Evolutionary conservation across 2,113 vertebrate genomes (phyloP).

Genomic region (Brachyistius frenatus): DNA sequence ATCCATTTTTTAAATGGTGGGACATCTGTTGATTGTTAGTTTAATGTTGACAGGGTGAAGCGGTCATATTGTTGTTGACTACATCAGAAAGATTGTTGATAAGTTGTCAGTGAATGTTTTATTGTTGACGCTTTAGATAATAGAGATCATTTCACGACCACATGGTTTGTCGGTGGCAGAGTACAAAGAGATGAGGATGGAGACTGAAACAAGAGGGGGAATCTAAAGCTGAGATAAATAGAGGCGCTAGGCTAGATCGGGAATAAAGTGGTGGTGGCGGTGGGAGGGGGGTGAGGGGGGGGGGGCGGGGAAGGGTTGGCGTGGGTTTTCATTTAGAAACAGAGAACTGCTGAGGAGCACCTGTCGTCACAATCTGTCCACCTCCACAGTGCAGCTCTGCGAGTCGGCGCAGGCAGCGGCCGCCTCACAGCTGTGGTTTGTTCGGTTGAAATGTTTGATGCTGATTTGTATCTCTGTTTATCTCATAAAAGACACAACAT

Average conservation of each 20-base stretch:
- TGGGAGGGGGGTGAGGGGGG: constrained; percentile 43
- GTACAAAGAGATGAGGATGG: background rate
- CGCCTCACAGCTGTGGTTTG: constrained; percentile 20
- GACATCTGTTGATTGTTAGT: background rate
- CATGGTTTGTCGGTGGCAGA: background rate
- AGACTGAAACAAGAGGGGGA: constrained; percentile 17
- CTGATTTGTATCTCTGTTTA: constrained; percentile 9
- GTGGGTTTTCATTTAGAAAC: constrained; percentile 55
- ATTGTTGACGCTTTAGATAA: background rate
- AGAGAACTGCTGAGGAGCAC: constrained; percentile 76
- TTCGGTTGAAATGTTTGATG: constrained; percentile 25
- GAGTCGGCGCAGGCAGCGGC: constrained; percentile 42
- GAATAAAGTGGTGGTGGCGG: constrained; percentile 48
- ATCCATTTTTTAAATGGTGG: no score
- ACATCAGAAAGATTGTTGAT: background rate
- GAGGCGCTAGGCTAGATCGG: constrained; percentile 34
- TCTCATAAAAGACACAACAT: background rate
- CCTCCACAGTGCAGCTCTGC: constrained; percentile 52
- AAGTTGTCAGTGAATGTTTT: background rate
- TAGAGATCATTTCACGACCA: background rate
- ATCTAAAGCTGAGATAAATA: constrained; percentile 41
- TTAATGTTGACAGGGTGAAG: background rate
- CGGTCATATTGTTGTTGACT: background rate
- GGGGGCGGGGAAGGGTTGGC: constrained; percentile 38
- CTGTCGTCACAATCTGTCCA: constrained; percentile 79